Percentiles rank a stretch among this genome's conserved stretches.
Conservation (phyloP, 1,140 invertebrate species). For the Cryptotermes secundus region DNA sequence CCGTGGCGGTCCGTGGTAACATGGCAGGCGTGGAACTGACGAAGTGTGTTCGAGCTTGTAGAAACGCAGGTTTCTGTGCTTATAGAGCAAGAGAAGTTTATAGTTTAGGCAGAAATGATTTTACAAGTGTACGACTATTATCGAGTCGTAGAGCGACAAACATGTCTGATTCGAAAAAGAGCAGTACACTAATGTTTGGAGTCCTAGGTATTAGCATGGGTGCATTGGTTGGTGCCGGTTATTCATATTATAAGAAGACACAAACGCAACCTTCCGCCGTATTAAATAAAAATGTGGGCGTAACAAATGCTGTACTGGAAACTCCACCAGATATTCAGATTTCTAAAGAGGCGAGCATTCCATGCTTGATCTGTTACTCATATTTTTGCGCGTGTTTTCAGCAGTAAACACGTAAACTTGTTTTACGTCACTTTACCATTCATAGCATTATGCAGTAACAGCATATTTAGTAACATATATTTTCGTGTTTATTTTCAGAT, state of each 20-base stretch:
- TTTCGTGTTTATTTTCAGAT: constrained; percentile 54
- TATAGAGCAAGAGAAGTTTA: background rate
- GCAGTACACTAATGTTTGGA: background rate
- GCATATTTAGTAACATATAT: background rate
- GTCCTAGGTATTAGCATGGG: constrained; percentile 24
- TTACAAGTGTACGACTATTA: background rate
- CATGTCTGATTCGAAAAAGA: background rate
- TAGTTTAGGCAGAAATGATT: background rate
- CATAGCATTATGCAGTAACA: background rate
- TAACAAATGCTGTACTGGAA: background rate
- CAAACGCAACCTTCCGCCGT: background rate
- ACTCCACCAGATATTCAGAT: constrained; percentile 18
- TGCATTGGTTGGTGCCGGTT: constrained; percentile 27
- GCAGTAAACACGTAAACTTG: background rate
- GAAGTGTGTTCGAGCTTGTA: background rate
- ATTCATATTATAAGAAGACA: constrained; percentile 16
- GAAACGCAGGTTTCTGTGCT: background rate
- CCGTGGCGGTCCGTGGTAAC: background rate
- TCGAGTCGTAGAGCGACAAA: background rate
- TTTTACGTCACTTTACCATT: background rate
- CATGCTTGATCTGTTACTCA: background rate
- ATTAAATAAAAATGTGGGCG: constrained; percentile 18
- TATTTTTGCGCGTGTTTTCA: too few relatives aligned
- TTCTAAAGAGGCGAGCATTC: constrained; percentile 26
- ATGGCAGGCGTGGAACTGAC: background rate